These are phyloP conservation scores for Onychostoma macrolepis DNA, from an alignment of 2,113 vertebrate genomes.

Conservation along the genomic window DNA sequence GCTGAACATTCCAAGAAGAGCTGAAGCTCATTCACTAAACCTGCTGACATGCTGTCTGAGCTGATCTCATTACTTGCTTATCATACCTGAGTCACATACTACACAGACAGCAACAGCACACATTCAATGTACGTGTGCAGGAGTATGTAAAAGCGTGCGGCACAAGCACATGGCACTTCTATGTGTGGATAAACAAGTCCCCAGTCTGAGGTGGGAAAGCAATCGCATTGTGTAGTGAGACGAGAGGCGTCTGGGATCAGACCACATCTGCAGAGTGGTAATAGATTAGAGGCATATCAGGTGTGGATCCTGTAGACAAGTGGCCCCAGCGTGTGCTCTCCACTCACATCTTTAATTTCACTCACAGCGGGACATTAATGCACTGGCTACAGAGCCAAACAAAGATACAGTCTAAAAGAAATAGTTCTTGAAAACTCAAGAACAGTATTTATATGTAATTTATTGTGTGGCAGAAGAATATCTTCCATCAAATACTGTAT, in stretches of 20 bases:
- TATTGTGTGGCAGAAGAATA: not conserved
- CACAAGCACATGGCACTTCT: not conserved
- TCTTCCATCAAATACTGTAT: not conserved
- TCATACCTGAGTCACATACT: constrained; percentile 2
- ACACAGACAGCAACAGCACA: not conserved
- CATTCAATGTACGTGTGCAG: not conserved
- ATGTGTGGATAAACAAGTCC: not conserved
- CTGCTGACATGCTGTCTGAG: not conserved
- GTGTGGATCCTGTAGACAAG: constrained; percentile 51
- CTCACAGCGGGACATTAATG: constrained; percentile 53
- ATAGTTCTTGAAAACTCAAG: constrained; percentile 36
- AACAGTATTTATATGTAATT: constrained; percentile 10
- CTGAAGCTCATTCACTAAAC: constrained; percentile 2
- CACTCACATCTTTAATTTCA: constrained; percentile 57
- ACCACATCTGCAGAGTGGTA: constrained; percentile 30
- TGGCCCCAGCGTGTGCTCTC: constrained; percentile 45
- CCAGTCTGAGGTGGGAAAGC: not conserved
- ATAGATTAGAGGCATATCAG: constrained; percentile 51
- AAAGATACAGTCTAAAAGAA: not conserved
- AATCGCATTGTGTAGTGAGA: constrained; percentile 28
- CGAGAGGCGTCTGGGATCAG: constrained; percentile 8
- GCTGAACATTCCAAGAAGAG: not conserved
- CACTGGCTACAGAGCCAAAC: not conserved
- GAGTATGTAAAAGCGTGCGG: not conserved
- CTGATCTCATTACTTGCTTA: constrained; percentile 5